Evolutionary conservation across 2,888 invertebrate genomes (phyloP).

Genomic region (Terebella lapidaria): DNA sequence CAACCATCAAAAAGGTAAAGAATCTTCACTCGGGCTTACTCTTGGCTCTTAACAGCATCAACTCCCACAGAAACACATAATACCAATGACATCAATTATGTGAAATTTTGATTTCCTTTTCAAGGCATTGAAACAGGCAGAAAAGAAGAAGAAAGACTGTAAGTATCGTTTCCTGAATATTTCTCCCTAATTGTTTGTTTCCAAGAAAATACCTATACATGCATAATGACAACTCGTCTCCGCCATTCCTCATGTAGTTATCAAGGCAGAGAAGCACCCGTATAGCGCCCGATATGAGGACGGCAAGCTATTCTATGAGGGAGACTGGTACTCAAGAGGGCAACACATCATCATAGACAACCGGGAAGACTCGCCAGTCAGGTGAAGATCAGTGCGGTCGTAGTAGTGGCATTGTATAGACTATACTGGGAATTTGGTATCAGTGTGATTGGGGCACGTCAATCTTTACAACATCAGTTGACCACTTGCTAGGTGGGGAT

Average conservation of each 20-base stretch:
- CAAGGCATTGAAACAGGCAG: slow-evolving; percentile 42
- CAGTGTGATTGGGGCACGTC: too few relatives aligned
- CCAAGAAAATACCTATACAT: too few relatives aligned
- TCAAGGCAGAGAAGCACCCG: slow-evolving; percentile 15
- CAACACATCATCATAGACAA: slow-evolving; percentile 33
- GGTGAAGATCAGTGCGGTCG: too few relatives aligned
- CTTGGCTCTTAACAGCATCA: neutral
- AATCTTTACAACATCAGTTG: too few relatives aligned
- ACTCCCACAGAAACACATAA: too few relatives aligned
- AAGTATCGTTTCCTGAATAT: neutral
- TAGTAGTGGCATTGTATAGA: too few relatives aligned
- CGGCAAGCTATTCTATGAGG: slow-evolving; percentile 31
- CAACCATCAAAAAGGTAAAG: slow-evolving; percentile 64
- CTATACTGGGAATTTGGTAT: too few relatives aligned
- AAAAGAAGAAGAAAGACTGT: slow-evolving; percentile 41
- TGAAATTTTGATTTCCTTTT: slow-evolving; percentile 12
- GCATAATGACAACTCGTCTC: too few relatives aligned
- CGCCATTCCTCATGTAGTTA: neutral
- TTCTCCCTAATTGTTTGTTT: neutral
- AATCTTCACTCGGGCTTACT: neutral
- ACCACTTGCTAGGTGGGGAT: too few relatives aligned
- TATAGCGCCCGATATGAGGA: slow-evolving; percentile 21
- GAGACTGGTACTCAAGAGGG: slow-evolving; percentile 31
- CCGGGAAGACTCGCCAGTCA: slow-evolving; percentile 31
- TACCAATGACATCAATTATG: too few relatives aligned